phyloP scores from a whole-genome alignment of 2,888 invertebrate genomes.

The Pachymerium ferrugineum region DNA sequence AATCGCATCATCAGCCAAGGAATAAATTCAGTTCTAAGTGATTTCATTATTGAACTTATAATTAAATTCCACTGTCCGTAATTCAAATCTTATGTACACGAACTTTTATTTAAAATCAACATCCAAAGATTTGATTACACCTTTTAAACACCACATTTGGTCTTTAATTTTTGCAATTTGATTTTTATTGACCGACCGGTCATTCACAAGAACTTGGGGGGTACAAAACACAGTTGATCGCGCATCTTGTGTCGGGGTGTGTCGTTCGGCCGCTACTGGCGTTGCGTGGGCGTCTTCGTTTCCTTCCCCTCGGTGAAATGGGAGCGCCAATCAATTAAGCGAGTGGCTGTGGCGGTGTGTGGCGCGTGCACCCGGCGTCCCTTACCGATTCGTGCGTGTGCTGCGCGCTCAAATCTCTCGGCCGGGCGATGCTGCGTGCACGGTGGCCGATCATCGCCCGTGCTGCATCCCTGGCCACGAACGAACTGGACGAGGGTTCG shows the following conservation, averaged over 20 bases:
- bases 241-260: background rate
- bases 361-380: background rate
- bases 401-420: background rate
- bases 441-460: background rate
- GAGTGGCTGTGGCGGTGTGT: background rate
- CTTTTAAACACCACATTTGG: too few relatives aligned
- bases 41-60: too few relatives aligned
- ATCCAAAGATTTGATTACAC: too few relatives aligned
- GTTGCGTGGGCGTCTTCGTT: background rate
- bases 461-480: background rate
- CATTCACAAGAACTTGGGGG: background rate
- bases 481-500: background rate
- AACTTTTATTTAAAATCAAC: too few relatives aligned
- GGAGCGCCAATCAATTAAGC: constrained; percentile 31
- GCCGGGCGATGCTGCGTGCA: background rate
- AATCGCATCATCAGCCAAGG: too few relatives aligned
- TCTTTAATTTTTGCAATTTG: background rate
- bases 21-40: too few relatives aligned
- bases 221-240: background rate
- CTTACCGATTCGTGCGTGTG: background rate
- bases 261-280: background rate
- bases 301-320: background rate
- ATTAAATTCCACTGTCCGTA: too few relatives aligned
- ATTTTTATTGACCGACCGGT: background rate
- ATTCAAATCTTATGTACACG: too few relatives aligned